phyloP scores from a whole-genome alignment of 2,888 invertebrate genomes.

The Pristionchus mayeri region DNA sequence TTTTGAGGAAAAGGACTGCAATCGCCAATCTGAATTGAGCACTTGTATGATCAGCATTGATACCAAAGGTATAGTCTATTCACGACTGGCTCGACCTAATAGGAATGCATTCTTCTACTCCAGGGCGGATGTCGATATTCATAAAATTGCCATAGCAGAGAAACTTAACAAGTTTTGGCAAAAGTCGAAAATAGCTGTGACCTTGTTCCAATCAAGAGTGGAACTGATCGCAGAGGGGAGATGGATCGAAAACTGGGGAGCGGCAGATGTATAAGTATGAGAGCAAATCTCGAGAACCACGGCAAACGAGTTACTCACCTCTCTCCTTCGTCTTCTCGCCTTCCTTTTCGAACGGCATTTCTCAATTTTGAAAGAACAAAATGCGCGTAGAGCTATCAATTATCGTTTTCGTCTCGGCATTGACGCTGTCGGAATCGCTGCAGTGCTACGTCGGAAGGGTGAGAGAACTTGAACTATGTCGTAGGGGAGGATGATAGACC shows the following conservation, averaged over 20 bases:
- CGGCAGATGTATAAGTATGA: conserved; percentile 16
- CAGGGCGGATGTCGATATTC: too few species aligned
- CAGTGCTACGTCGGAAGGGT: conserved; percentile 44
- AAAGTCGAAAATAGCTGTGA: conserved; percentile 33
- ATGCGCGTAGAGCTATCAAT: neutral
- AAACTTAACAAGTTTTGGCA: too few species aligned
- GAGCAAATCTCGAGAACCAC: neutral
- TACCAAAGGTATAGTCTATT: too few species aligned
- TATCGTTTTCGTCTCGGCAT: neutral
- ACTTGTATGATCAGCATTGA: too few species aligned
- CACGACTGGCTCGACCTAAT: too few species aligned
- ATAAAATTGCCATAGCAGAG: too few species aligned
- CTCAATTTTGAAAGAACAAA: neutral
- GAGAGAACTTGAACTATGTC: too few species aligned
- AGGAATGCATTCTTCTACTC: too few species aligned
- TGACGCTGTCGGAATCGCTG: neutral
- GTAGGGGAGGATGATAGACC: too few species aligned
- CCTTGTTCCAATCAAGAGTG: neutral
- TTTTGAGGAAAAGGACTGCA: neutral
- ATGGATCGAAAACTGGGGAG: neutral
- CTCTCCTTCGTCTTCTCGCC: neutral
- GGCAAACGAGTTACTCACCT: conserved; percentile 15
- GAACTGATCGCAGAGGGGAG: neutral
- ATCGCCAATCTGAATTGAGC: neutral
- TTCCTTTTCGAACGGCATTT: neutral